phyloP scores from a whole-genome alignment of 2,113 vertebrate species.

The Tenrec ecaudatus region DNA sequence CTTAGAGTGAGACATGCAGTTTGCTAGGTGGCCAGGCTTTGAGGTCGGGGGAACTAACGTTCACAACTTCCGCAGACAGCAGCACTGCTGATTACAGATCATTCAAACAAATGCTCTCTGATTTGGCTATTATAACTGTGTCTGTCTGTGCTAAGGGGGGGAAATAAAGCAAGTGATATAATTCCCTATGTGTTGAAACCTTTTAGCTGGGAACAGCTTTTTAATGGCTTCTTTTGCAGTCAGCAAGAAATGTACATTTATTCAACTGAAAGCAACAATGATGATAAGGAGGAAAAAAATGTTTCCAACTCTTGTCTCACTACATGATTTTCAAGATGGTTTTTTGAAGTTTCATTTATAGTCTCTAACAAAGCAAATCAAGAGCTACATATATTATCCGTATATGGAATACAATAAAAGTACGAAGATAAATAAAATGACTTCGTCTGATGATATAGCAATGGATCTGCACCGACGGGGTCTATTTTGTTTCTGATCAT shows the following conservation, averaged over 20 bases:
- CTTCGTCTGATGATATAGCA: slow-evolving; percentile 67
- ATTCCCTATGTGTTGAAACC: slow-evolving; percentile 78
- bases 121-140: slow-evolving; percentile 62
- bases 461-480: slow-evolving; percentile 68
- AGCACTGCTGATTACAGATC: slow-evolving; percentile 69
- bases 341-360: slow-evolving; percentile 86
- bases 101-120: slow-evolving; percentile 72
- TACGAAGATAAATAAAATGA: slow-evolving; percentile 81
- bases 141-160: slow-evolving; percentile 51
- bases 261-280: slow-evolving; percentile 85
- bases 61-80: slow-evolving; percentile 60
- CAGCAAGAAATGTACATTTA: slow-evolving; percentile 86
- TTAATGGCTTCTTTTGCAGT: slow-evolving; percentile 87
- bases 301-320: slow-evolving; percentile 82
- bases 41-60: slow-evolving; percentile 63
- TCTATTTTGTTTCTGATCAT: slow-evolving; percentile 63
- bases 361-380: slow-evolving; percentile 87
- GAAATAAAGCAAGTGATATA: slow-evolving; percentile 62
- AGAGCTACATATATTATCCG: slow-evolving; percentile 84
- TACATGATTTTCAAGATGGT: slow-evolving; percentile 83
- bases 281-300: slow-evolving; percentile 83
- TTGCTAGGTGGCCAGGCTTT: slow-evolving; percentile 57
- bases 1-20: slow-evolving; percentile 18
- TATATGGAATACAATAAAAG: slow-evolving; percentile 79
- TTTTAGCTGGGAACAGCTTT: slow-evolving; percentile 88